Evolutionary conservation across 2,113 vertebrate species (phyloP), one percentile per base, ranked within the genome.

Genomic region (Mastomys natalensis): DNA sequence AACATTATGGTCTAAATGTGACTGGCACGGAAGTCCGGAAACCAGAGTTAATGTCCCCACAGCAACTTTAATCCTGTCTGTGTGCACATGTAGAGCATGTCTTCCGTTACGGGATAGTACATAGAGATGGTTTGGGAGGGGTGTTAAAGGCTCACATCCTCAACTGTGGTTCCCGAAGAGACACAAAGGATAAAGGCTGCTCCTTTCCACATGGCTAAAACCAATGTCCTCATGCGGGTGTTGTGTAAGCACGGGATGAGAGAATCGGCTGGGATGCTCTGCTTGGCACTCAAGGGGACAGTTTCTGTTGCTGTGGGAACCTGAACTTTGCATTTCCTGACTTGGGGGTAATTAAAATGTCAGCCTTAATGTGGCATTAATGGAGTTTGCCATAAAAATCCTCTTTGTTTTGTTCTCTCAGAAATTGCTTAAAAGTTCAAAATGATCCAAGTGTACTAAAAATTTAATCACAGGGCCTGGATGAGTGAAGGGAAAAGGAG

Each of bases 331-430:
- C 96, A 97, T 98, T 98, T 98, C 97, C 97, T 98, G 98, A 97
- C 97, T 98, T 96, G 96, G 93, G 97, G 91, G 95, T 98, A 98
- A 98, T 98, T 98, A 98, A 98, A 98, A 98, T 97, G 97, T 98
- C 97, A 98, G 97, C 97, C 97, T 98, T 98, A 98, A 98, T 97
- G 96, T 97, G 96, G 98, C 97, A 97, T 97, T 98, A 97, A 98
- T 98, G 96, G 84, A 98, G 96, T 96, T 96, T 96, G 95, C 96
- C 94, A 96, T 98, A 98, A 98, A 97, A 97, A 96, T 96, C 91
- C 89, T 97, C 95, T 97, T 96, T 98, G 97, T 97, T 97, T 97
- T 97, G 94, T 97, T 98, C 96, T 96, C 93, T 80, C 68, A 98
- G 95, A 97, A 97, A 97, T 45, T 97, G 96, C 96, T 93, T 94